Base-by-base conservation (phyloP, 2,888 invertebrate species). In the Aphodius granarius region DNA sequence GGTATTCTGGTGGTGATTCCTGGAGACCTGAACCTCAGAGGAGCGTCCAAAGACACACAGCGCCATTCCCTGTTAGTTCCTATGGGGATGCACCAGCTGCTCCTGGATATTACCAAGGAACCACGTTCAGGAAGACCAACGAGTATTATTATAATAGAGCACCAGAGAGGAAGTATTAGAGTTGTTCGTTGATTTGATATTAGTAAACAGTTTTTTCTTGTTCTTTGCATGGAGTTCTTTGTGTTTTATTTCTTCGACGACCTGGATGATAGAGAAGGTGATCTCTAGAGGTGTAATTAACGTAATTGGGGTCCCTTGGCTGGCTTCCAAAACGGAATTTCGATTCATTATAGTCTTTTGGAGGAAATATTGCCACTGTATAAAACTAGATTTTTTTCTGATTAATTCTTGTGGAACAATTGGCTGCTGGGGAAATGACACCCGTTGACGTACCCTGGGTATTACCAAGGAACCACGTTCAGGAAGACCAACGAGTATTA, bases 101-200 rank as follows among this genome's bases (percentile, higher is more conserved):
- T 5, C 66, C 16, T 13, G 22, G 68, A n/a, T 68, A 68, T 68
- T 68, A 68, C 22, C 68, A 68, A 68, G 68, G 68, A 20, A 68
- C n/a, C 22, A 20, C 17, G 6, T 65, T 18, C n/a, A 65, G 19
- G 16, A 65, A 19, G 19, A 65, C 16, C 16, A 65, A 19, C n/a
- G 19, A 65, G 16, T 16, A 68, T 68, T 68, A 68, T 68, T 68
- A 68, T 68, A n/a, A 19, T 21, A n/a, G 68, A 4, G 63, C n/a
- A 20, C n/a, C n/a, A 1, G 68, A 68, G 19, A 18, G 68, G 16
- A 68, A 68, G 22, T 68, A 68, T 21, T 68, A 68, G 22, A 5
- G 6, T 65, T 65, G 6, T 6, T 5, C n/a, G 65, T 43, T 43
- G 6, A 3, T 43, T 43, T 43, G 43, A 43, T 43, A 43, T 43